phyloP scores from a whole-genome alignment of 2,797 vertebrate species.

The Sebastes baramenuke region DNA sequence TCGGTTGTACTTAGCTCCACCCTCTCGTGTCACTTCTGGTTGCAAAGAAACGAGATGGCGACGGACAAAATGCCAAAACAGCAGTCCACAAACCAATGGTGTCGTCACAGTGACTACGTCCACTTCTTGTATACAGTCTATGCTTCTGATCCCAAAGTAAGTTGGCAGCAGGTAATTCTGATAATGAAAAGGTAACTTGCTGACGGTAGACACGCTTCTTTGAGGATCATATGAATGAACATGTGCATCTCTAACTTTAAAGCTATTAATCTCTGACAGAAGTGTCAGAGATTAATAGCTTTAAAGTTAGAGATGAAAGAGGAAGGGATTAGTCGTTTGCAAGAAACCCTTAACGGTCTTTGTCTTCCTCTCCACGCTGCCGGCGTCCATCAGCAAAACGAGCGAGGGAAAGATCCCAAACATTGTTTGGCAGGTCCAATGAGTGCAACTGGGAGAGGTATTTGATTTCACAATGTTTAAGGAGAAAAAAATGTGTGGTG shows the following conservation, averaged over 20 bases:
- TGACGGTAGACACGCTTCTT: conserved; percentile 27
- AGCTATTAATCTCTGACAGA: too few relatives aligned
- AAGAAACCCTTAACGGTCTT: conserved; percentile 16
- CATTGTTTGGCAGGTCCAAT: conserved; percentile 64
- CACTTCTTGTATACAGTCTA: too few relatives aligned
- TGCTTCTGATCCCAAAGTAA: conserved; percentile 15
- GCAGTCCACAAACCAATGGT: too few relatives aligned
- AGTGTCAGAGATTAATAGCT: background rate
- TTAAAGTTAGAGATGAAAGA: conserved; percentile 28
- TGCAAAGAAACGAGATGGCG: rapidly evolving
- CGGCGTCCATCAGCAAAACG: background rate
- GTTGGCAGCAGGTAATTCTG: conserved; percentile 6
- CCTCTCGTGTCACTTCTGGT: background rate
- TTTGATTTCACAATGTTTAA: conserved; percentile 79
- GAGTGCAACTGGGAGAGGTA: conserved; percentile 61
- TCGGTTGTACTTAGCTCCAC: background rate
- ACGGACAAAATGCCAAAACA: background rate
- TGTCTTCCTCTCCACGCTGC: conserved; percentile 28
- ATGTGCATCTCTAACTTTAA: too few relatives aligned
- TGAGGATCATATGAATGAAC: conserved; percentile 15
- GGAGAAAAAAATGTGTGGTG: conserved; percentile 72
- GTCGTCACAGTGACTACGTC: too few relatives aligned
- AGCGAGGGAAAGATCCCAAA: conserved; percentile 45
- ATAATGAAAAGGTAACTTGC: conserved; percentile 31
- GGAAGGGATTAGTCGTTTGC: conserved; percentile 10